Conservation (phyloP, 2,113 vertebrate genomes). For the Corythornis madagascariensis region DNA sequence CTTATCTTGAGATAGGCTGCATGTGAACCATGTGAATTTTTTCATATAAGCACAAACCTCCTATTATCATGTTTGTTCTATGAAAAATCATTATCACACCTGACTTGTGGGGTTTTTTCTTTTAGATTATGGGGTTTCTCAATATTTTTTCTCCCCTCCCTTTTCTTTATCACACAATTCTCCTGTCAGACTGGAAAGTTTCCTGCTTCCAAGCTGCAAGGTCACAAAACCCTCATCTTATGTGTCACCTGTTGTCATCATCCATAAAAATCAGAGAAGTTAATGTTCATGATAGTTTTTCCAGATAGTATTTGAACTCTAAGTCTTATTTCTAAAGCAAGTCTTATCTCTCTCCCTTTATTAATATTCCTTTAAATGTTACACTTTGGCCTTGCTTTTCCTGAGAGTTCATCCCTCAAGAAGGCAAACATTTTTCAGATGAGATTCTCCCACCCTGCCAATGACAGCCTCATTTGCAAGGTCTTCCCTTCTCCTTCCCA, state of each 20-base stretch:
- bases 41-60: rapidly evolving
- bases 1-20: not conserved
- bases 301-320: not conserved
- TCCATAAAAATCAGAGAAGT: not conserved
- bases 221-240: not conserved
- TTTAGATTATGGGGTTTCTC: not conserved
- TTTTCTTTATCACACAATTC: not conserved
- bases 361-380: not conserved
- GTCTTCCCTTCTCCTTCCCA: not conserved
- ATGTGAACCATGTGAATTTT: not conserved
- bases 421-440: not conserved
- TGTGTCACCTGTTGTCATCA: not conserved
- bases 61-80: rapidly evolving
- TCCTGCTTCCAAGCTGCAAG: not conserved
- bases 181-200: not conserved
- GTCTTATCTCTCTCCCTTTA: not conserved
- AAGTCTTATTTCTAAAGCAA: not conserved
- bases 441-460: not conserved
- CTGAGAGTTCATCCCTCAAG: not conserved
- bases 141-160: not conserved
- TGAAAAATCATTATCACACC: rapidly evolving
- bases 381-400: not conserved
- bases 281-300: not conserved
- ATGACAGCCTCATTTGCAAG: not conserved
- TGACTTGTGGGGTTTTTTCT: not conserved